These are phyloP conservation scores for Sesia bembeciformis DNA, from an alignment of 2,888 invertebrate species.

Conservation along the genomic window DNA sequence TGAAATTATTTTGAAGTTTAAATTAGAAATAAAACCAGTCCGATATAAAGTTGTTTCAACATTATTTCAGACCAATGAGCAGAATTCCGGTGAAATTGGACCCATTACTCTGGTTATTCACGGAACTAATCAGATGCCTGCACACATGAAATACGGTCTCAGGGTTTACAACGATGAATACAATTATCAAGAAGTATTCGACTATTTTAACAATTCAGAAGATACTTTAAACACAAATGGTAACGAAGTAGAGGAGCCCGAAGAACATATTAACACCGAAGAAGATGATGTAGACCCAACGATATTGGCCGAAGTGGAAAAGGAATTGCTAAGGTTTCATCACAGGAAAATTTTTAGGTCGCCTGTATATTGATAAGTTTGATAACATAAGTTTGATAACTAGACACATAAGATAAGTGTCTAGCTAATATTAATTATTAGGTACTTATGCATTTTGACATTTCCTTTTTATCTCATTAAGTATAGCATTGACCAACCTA, in stretches of 20 bases:
- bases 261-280: conserved; percentile 21
- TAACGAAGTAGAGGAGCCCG: conserved; percentile 21
- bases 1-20: no score
- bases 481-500: no score
- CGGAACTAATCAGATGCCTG: conserved; percentile 79
- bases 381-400: no score
- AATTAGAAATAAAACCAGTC: no score
- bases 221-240: conserved; percentile 13
- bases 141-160: conserved; percentile 74
- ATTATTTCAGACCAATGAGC: conserved; percentile 37
- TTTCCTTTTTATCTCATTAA: no score
- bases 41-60: not conserved
- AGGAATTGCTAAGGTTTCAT: conserved; percentile 47
- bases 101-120: conserved; percentile 78
- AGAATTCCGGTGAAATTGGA: conserved; percentile 75
- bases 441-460: no score
- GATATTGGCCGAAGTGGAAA: conserved; percentile 38
- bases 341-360: conserved; percentile 25
- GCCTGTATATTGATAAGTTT: not conserved
- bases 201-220: conserved; percentile 17
- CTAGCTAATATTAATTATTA: not conserved
- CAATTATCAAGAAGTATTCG: conserved; percentile 32
- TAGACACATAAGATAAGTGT: conserved; percentile 3
- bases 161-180: conserved; percentile 71
- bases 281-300: conserved; percentile 26